phyloP scores from a whole-genome alignment of 2,113 vertebrate genomes.

The Urocitellus parryii region DNA sequence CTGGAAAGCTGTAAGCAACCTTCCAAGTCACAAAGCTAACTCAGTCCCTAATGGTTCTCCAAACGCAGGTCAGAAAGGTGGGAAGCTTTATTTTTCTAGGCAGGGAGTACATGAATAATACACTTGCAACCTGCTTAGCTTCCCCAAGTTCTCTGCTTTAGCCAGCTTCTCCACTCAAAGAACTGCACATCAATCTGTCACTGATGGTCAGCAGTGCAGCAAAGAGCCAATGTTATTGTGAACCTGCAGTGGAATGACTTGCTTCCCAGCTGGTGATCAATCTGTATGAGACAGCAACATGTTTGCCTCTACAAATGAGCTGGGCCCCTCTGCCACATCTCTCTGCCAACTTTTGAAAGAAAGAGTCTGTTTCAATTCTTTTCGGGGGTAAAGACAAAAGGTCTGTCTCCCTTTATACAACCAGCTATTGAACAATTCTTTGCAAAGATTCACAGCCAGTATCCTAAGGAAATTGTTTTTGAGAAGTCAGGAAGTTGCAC shows the following conservation, averaged over 20 bases:
- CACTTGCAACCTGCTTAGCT: conserved; percentile 73
- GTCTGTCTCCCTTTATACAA: conserved; percentile 58
- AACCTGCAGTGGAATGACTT: conserved; percentile 68
- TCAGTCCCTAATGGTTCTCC: background rate
- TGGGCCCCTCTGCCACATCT: conserved; percentile 51
- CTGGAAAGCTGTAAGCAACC: background rate
- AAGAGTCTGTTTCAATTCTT: conserved; percentile 81
- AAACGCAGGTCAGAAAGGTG: conserved; percentile 73
- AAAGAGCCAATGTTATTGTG: conserved; percentile 78
- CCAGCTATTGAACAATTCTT: conserved; percentile 65
- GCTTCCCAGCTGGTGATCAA: conserved; percentile 80
- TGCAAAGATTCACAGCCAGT: conserved; percentile 58
- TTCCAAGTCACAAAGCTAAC: conserved; percentile 67
- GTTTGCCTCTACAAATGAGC: conserved; percentile 62
- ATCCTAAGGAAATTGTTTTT: conserved; percentile 37
- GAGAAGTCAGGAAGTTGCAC: conserved; percentile 57
- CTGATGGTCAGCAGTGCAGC: conserved; percentile 23
- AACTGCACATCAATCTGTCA: conserved; percentile 68
- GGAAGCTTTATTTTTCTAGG: conserved; percentile 65
- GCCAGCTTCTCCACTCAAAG: conserved; percentile 61
- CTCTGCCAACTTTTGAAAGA: conserved; percentile 82
- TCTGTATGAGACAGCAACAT: conserved; percentile 62
- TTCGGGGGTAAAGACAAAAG: conserved; percentile 67
- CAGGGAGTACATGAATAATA: conserved; percentile 68
- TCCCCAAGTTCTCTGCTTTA: conserved; percentile 52